Base-by-base conservation (phyloP, 1,140 invertebrate genomes). In the Pseudomyrmex sp. region DNA sequence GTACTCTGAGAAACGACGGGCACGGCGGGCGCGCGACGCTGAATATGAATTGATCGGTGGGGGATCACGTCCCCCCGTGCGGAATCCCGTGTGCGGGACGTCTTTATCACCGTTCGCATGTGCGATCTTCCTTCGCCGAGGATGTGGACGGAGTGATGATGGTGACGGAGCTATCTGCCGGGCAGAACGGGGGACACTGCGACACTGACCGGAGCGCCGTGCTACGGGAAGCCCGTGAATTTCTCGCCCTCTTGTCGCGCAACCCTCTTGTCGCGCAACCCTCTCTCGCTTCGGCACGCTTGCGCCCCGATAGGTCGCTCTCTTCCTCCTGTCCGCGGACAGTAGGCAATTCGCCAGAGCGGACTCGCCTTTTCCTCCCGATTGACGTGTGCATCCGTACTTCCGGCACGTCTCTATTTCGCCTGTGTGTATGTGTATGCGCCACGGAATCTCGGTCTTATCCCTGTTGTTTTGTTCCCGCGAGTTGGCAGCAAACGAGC, bases 241-340 rank as follows among this genome's bases (percentile, higher is more conserved):
- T 70, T 73, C 59, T 52, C 50, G 12, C 50, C 9, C 50, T 13
- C 50, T 52, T 13, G 35, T 44, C 84, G 70, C 26, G 26, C 26
- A 26, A 50, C 69, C 52, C 68, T 46, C 56, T 80, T 26, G 26
- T 26, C 26, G 26, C 50, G 77, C 66, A 63, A 62, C 88, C 83
- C 82, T 66, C 82, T 66, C 72, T 70, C 44, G n/a, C 54, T 66
- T 23, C 61, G 54, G 23, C 84, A 70, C 79, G 62, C 69, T 58
- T 85, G 72, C 85, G 65, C 95, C 95, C 94, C 97, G 97, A 96
- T 97, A 73, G 97, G 96, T 95, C 97, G 97, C 92, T 97, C 92
- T 97, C 97, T 80, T 96, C 96, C 93, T 68, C 4, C 23, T 20
- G 46, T n/a, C 15, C 52, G 50, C 48, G 46, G 23, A 48, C 12